These are phyloP conservation scores for Sipha maydis DNA, from an alignment of 2,888 invertebrate genomes.

Conservation along the genomic window DNA sequence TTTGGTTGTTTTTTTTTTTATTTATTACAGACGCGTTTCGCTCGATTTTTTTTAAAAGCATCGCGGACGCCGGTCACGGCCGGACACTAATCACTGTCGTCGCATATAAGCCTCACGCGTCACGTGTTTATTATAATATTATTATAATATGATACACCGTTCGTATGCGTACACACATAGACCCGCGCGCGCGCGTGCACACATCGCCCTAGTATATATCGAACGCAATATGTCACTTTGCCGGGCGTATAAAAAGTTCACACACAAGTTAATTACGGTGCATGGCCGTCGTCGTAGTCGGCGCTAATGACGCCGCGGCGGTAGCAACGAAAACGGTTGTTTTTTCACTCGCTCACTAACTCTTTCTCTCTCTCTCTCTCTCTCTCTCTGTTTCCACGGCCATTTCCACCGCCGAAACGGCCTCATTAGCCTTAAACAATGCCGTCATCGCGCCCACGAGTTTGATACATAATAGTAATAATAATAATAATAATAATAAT, in stretches of 20 bases:
- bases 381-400: not conserved
- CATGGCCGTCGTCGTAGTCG: not conserved
- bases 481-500: slow-evolving; percentile 12
- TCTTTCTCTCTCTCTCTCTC: not conserved
- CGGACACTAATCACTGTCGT: not conserved
- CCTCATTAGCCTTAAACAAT: slow-evolving; percentile 46
- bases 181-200: not conserved
- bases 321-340: slow-evolving; percentile 29
- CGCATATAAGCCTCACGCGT: not conserved
- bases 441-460: slow-evolving; percentile 13
- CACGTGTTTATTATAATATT: not conserved
- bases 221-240: slow-evolving; percentile 26
- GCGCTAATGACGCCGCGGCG: slow-evolving; percentile 31
- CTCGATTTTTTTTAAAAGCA: too few species aligned
- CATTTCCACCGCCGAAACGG: slow-evolving; percentile 32
- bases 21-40: too few species aligned
- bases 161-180: not conserved
- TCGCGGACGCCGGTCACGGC: not conserved
- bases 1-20: too few species aligned
- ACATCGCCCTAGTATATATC: not conserved
- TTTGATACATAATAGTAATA: slow-evolving; percentile 28
- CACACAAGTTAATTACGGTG: slow-evolving; percentile 42
- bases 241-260: slow-evolving; percentile 32
- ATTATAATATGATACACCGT: not conserved
- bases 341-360: not conserved